Percentiles rank a stretch among this genome's conserved stretches.
Evolutionary conservation across 1,140 invertebrate genomes (phyloP).

Genomic region (Macrobrachium rosenbergii): DNA sequence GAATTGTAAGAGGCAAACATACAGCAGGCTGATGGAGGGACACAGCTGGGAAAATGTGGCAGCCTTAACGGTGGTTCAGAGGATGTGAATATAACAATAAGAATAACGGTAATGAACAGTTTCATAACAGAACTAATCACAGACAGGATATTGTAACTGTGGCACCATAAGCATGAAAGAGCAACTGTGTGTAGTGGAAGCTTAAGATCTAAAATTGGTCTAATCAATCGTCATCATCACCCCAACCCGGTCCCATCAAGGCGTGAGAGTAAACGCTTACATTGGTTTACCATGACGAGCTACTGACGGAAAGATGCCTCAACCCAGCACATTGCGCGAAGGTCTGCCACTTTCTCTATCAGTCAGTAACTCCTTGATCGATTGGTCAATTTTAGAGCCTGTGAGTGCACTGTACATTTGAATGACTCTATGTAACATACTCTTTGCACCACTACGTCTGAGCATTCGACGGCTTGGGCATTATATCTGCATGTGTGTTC

Average conservation of each 20-base stretch:
- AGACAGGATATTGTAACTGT: neutral
- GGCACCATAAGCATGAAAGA: too few species aligned
- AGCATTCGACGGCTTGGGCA: conserved; percentile 32
- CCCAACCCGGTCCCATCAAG: too few species aligned
- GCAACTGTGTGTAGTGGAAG: too few species aligned
- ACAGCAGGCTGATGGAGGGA: conserved; percentile 57
- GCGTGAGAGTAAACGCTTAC: too few species aligned
- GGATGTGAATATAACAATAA: conserved; percentile 36
- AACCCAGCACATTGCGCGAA: too few species aligned
- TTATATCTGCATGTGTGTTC: conserved; percentile 30
- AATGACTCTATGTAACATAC: conserved; percentile 34
- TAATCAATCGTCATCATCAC: too few species aligned
- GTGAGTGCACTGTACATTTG: neutral
- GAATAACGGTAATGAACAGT: conserved; percentile 20
- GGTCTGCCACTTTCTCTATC: too few species aligned
- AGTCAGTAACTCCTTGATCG: too few species aligned
- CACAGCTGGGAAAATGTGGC: conserved; percentile 53
- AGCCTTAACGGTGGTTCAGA: conserved; percentile 44
- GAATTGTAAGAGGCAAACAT: conserved; percentile 45
- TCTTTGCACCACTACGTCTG: conserved; percentile 41
- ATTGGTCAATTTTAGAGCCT: too few species aligned
- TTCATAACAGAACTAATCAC: neutral
- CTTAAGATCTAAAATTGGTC: too few species aligned
- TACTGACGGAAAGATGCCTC: too few species aligned
- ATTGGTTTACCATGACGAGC: too few species aligned